phyloP scores from a whole-genome alignment of 2,888 invertebrate species.

The Drosophila tanythrix region DNA sequence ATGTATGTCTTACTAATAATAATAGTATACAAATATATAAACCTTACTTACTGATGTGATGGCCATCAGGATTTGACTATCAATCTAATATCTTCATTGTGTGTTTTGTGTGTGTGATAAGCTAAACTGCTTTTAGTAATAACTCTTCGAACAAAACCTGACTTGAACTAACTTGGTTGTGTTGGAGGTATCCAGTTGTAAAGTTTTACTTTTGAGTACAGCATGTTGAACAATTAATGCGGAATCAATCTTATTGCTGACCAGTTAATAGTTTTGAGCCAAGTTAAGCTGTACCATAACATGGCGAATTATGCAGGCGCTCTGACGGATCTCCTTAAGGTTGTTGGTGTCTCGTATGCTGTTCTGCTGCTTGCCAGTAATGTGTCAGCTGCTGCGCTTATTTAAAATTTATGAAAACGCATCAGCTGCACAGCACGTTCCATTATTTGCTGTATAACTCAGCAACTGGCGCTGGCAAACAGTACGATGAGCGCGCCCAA shows the following conservation, averaged over 20 bases:
- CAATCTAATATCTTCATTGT: neutral
- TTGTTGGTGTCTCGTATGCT: slow-evolving; percentile 1
- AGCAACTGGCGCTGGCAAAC: slow-evolving; percentile 72
- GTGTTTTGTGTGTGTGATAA: neutral
- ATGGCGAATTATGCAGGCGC: slow-evolving; percentile 65
- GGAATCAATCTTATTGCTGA: slow-evolving; percentile 12
- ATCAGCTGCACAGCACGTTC: slow-evolving; percentile 81
- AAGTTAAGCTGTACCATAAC: slow-evolving; percentile 44
- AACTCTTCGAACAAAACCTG: neutral
- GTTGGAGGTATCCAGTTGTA: neutral
- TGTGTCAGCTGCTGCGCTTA: slow-evolving; percentile 69
- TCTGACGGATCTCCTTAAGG: slow-evolving; percentile 35
- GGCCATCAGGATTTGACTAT: too few relatives aligned
- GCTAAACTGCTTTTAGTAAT: neutral
- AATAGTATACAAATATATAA: neutral
- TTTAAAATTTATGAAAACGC: slow-evolving; percentile 81
- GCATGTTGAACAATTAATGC: slow-evolving; percentile 42
- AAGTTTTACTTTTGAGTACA: slow-evolving; percentile 1
- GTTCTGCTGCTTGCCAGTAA: slow-evolving; percentile 32
- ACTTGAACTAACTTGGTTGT: neutral
- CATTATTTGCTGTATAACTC: slow-evolving; percentile 81
- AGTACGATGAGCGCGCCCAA: slow-evolving; percentile 63
- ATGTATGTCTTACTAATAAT: neutral
- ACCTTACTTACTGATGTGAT: neutral
- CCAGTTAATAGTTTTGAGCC: slow-evolving; percentile 15